Evolutionary conservation across 2,888 invertebrate genomes (phyloP).

Genomic region (Dicroscelio sp.): DNA sequence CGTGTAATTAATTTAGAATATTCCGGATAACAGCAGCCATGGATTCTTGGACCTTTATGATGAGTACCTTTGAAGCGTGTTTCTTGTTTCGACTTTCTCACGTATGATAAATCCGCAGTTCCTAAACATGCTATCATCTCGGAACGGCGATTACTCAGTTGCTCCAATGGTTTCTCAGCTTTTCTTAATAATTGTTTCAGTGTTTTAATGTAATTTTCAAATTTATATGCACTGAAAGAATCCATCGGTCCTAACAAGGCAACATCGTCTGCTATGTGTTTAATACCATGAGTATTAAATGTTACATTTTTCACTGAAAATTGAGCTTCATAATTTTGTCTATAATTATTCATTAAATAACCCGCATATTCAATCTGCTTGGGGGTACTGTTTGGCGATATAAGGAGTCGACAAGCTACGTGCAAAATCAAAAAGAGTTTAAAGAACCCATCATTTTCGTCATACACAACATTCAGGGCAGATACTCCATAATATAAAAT

Average conservation of each 20-base stretch:
- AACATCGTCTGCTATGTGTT: conserved; percentile 16
- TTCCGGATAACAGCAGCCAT: conserved; percentile 15
- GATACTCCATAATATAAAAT: background rate
- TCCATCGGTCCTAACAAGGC: background rate
- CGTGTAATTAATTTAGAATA: background rate
- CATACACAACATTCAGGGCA: background rate
- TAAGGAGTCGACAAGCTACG: background rate
- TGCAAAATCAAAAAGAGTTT: background rate
- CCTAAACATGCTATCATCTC: conserved; percentile 5
- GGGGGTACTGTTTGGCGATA: background rate
- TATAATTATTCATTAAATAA: background rate
- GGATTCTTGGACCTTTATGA: conserved; percentile 17
- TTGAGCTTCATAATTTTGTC: background rate
- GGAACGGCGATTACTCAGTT: background rate
- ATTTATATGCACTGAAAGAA: conserved; percentile 21
- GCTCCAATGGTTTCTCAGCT: conserved; percentile 33
- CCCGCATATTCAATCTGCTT: background rate
- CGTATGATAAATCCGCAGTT: background rate
- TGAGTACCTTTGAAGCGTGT: background rate
- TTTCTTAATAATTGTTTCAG: conserved; percentile 3
- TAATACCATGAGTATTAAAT: background rate
- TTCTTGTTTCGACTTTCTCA: background rate
- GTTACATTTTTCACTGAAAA: background rate
- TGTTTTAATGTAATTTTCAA: conserved; percentile 23
- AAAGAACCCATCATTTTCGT: background rate